Conservation (phyloP, 2,797 vertebrate species). For the Botia almorhae region DNA sequence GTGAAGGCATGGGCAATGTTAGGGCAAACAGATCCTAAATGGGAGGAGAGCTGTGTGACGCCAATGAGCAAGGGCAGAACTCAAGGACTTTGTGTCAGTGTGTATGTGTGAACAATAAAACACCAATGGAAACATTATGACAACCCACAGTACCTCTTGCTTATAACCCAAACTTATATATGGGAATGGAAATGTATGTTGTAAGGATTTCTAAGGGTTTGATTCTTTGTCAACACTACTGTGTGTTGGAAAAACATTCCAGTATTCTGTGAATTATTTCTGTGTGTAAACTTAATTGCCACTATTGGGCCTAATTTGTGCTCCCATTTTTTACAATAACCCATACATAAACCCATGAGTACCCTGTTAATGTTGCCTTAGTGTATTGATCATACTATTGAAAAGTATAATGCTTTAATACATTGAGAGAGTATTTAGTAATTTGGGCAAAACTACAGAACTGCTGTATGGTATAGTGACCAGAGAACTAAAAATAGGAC, state of each 20-base stretch:
- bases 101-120: slow-evolving; percentile 49
- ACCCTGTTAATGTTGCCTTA: background rate
- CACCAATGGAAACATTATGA: slow-evolving; percentile 23
- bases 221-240: no score
- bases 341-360: no score
- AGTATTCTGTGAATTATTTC: slow-evolving; percentile 3
- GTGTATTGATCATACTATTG: no score
- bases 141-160: background rate
- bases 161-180: slow-evolving; percentile 25
- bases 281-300: background rate
- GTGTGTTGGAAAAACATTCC: no score
- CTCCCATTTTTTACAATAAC: background rate
- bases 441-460: background rate
- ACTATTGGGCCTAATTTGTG: background rate
- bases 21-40: slow-evolving; percentile 60
- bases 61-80: slow-evolving; percentile 37
- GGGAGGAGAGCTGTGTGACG: slow-evolving; percentile 50
- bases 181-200: background rate
- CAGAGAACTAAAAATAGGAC: no score
- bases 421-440: background rate
- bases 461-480: no score
- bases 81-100: background rate
- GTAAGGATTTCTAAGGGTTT: no score
- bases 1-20: slow-evolving; percentile 31
- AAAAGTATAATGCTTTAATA: no score